These are phyloP conservation scores for Sarcophaga carnaria DNA, from an alignment of 2,888 invertebrate genomes.

Conservation along the genomic window DNA sequence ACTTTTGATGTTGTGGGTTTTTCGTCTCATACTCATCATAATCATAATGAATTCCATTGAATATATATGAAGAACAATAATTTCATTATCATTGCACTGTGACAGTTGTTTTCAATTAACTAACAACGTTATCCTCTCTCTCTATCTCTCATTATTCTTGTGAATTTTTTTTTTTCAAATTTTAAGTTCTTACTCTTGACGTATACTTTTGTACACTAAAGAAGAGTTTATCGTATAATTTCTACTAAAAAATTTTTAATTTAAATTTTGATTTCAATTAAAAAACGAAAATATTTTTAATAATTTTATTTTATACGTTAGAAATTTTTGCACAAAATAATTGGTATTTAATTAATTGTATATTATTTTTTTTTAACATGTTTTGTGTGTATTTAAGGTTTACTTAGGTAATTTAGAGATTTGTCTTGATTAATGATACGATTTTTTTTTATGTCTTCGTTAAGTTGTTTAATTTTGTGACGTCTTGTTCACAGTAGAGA, in stretches of 20 bases:
- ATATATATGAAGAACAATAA: neutral
- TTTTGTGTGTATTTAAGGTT: neutral
- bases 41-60: neutral
- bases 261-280: too few relatives aligned
- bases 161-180: too few relatives aligned
- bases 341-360: neutral
- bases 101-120: neutral
- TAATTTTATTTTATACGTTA: neutral
- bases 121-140: neutral
- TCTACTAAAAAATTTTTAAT: too few relatives aligned
- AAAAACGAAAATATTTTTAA: too few relatives aligned
- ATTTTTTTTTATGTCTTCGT: too few relatives aligned
- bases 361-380: neutral
- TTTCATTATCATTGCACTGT: neutral
- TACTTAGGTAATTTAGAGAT: neutral
- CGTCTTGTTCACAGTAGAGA: too few relatives aligned
- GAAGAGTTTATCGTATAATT: too few relatives aligned
- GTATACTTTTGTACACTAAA: too few relatives aligned
- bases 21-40: neutral
- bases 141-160: neutral
- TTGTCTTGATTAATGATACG: neutral
- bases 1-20: neutral
- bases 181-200: too few relatives aligned
- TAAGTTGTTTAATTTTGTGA: too few relatives aligned
- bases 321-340: neutral